Evolutionary conservation across 1,140 invertebrate species (phyloP).

Genomic region (Potamilus streckersoni): DNA sequence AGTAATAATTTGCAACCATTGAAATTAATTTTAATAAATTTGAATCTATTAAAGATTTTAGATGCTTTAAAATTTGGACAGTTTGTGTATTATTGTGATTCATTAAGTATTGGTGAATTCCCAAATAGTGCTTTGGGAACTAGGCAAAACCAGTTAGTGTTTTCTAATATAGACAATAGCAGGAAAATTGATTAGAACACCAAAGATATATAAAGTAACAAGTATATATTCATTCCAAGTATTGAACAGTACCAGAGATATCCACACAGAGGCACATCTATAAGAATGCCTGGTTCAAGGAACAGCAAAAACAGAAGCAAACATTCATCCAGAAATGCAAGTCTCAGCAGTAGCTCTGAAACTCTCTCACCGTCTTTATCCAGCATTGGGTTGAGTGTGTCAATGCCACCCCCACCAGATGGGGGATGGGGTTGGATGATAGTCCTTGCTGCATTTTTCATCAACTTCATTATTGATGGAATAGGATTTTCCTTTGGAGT

Average conservation of each 20-base stretch:
- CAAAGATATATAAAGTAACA: neutral
- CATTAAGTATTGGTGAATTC: slow-evolving; percentile 6
- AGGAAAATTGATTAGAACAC: neutral
- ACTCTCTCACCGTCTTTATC: slow-evolving; percentile 30
- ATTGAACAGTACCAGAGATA: slow-evolving; percentile 7
- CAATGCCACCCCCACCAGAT: slow-evolving; percentile 77
- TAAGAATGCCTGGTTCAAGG: neutral
- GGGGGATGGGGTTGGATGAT: slow-evolving; percentile 86
- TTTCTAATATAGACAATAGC: neutral
- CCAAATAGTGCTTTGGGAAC: slow-evolving; percentile 5
- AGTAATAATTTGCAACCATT: slow-evolving; percentile 47
- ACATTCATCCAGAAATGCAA: too few relatives aligned
- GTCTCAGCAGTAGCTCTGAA: slow-evolving; percentile 9
- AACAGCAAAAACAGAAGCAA: slow-evolving; percentile 13
- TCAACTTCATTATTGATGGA: slow-evolving; percentile 93
- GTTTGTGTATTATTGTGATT: neutral
- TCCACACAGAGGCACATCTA: slow-evolving; percentile 8
- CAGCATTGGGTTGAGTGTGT: slow-evolving; percentile 28
- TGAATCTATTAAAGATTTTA: slow-evolving; percentile 11
- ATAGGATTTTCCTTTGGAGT: slow-evolving; percentile 70
- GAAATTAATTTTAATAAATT: slow-evolving; percentile 17
- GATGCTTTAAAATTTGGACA: neutral
- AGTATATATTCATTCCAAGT: slow-evolving; percentile 17
- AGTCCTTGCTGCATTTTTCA: slow-evolving; percentile 86
- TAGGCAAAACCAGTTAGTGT: neutral